Percentiles rank a stretch among this genome's conserved stretches.
Conservation (phyloP, 2,888 invertebrate genomes). For the Agonum fuliginosum region DNA sequence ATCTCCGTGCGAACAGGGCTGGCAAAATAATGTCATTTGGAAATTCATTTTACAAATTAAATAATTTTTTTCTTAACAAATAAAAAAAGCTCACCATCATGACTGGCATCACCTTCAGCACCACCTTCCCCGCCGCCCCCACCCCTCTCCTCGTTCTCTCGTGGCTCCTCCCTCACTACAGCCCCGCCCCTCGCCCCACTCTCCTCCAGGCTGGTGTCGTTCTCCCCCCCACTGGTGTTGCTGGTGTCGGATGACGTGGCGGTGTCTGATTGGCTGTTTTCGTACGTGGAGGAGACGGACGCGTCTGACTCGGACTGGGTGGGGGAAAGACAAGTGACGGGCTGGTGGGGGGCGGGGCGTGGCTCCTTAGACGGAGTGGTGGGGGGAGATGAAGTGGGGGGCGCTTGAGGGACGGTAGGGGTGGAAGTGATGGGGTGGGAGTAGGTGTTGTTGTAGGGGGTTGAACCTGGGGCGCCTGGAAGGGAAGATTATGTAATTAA, state of each 20-base stretch:
- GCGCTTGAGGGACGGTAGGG: background rate
- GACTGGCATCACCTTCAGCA: background rate
- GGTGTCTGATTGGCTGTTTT: constrained; percentile 62
- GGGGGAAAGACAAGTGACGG: constrained; percentile 49
- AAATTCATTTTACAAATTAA: background rate
- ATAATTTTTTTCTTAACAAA: no score
- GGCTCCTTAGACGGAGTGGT: no score
- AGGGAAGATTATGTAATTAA: background rate
- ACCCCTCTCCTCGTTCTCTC: background rate
- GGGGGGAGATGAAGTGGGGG: background rate
- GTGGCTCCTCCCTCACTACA: no score
- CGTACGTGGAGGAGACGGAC: constrained; percentile 62
- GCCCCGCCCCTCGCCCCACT: background rate
- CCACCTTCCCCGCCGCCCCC: background rate
- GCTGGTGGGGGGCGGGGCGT: no score
- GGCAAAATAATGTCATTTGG: no score
- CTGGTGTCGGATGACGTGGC: constrained; percentile 63
- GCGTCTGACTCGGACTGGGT: constrained; percentile 66
- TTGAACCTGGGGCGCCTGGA: constrained; percentile 70
- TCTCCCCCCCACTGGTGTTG: constrained; percentile 56
- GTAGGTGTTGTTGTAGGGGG: constrained; percentile 72
- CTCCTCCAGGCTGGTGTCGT: constrained; percentile 59
- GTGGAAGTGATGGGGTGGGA: constrained; percentile 54
- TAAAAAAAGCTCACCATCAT: no score
- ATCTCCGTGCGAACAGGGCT: no score